Base-by-base conservation (phyloP, 2,888 invertebrate species). In the Acanthoscelides obtectus region DNA sequence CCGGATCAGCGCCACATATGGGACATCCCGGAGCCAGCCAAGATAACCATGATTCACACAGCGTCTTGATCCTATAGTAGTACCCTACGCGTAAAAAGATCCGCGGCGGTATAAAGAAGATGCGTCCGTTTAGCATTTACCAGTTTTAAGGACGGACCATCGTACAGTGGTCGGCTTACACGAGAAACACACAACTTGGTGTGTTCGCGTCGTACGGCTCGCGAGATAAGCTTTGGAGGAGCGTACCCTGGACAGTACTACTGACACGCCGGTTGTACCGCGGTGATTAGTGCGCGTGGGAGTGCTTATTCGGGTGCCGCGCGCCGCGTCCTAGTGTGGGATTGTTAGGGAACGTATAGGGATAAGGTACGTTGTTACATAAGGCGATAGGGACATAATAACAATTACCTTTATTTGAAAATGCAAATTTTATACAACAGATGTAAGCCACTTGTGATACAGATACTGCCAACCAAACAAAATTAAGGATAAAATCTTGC, bases 61-160 rank as follows among this genome's bases (percentile, higher is more conserved):
- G 17, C 45, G 12, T 45, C 45, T 6, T 45, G 45, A 45, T 45
- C 70, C n/a, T n/a, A n/a, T n/a, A n/a, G 20, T 63, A 22, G 70
- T 65, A 72, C 68, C 73, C 70, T 70, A 75, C 74, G 74, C 74
- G 72, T 73, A 72, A 74, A 74, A 75, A 75, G 74, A 74, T 75
- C 72, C 73, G 73, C 75, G 75, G 66, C 73, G 45, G 45, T 76
- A 76, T 76, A 76, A 75, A 76, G 74, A 76, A 76, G 76, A 76
- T 75, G 76, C 71, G 69, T 73, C 73, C 73, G 72, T 71, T 71
- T 65, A 70, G 71, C 72, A 67, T 73, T 74, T 71, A 71, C 73
- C 76, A 76, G 76, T 76, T 76, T 76, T 72, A 45, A 45, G 45
- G 45, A 45, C 45, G 45, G 12, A 12, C 25, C 45, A n/a, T n/a